These are phyloP conservation scores for Dysmachus trigonus DNA, from an alignment of 2,888 invertebrate species.

Conservation along the genomic window DNA sequence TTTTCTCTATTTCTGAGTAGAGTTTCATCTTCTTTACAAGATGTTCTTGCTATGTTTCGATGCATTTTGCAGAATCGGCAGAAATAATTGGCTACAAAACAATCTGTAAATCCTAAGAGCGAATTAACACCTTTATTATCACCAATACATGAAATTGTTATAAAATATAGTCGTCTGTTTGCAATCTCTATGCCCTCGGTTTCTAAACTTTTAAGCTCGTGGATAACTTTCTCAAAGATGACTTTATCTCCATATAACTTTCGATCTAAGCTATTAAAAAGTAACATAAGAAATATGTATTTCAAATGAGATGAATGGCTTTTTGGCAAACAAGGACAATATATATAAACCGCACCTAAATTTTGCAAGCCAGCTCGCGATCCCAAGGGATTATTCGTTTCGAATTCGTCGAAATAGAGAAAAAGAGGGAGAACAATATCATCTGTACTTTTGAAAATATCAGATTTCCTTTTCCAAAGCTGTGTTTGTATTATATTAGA, in stretches of 20 bases:
- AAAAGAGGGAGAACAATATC: slow-evolving; percentile 21
- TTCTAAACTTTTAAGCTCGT: slow-evolving; percentile 10
- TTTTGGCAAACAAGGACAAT: slow-evolving; percentile 4
- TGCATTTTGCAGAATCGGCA: slow-evolving; percentile 36
- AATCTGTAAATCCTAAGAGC: slow-evolving; percentile 25
- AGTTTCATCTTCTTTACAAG: slow-evolving; percentile 5
- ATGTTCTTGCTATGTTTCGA: not conserved
- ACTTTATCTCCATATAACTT: not conserved
- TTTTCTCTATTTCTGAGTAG: not conserved
- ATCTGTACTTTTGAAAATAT: not conserved
- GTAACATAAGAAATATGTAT: slow-evolving; percentile 12
- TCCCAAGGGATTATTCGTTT: slow-evolving; percentile 22
- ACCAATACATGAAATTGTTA: not conserved
- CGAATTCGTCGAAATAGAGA: slow-evolving; percentile 29
- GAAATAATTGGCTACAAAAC: slow-evolving; percentile 26
- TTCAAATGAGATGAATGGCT: not conserved
- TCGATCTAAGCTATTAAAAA: slow-evolving; percentile 20
- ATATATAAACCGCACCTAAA: slow-evolving; percentile 21
- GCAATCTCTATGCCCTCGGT: not conserved
- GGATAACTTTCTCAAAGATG: slow-evolving; percentile 12
- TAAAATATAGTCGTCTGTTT: not conserved
- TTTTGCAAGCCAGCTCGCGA: slow-evolving; percentile 2
- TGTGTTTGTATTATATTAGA: not conserved
- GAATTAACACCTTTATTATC: slow-evolving; percentile 43
- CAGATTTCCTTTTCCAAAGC: not conserved